Evolutionary conservation across 2,888 invertebrate species (phyloP).

Genomic region (Nebria brevicollis): DNA sequence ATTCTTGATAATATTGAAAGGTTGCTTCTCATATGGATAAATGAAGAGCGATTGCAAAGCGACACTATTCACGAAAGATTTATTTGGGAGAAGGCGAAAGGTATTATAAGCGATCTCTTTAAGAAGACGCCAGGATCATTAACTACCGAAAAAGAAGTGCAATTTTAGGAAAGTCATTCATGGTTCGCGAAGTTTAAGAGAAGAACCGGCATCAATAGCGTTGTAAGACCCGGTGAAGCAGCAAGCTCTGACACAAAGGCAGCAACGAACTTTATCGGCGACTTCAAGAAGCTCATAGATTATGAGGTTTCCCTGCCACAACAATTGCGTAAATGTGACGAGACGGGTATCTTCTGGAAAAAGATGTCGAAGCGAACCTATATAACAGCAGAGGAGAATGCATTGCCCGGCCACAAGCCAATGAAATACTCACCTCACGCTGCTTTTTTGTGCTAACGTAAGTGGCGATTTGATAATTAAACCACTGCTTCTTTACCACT

Average conservation of each 20-base stretch:
- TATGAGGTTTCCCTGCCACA: slow-evolving; percentile 45
- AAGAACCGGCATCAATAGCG: not conserved
- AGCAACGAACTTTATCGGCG: slow-evolving; percentile 41
- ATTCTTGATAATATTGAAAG: slow-evolving; percentile 49
- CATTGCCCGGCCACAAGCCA: slow-evolving; percentile 7
- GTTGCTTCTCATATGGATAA: slow-evolving; percentile 49
- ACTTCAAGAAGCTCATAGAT: slow-evolving; percentile 42
- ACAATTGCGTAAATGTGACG: slow-evolving; percentile 31
- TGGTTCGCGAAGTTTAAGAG: slow-evolving; percentile 2
- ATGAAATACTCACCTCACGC: slow-evolving; percentile 49
- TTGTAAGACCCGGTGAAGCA: not conserved
- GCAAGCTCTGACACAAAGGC: slow-evolving; percentile 4
- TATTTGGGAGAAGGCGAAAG: slow-evolving; percentile 48
- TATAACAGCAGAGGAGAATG: not conserved
- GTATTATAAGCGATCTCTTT: slow-evolving; percentile 45
- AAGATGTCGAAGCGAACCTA: slow-evolving; percentile 9
- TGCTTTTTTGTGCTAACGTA: slow-evolving; percentile 52
- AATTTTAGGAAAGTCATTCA: not conserved
- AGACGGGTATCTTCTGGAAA: not conserved
- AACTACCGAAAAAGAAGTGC: slow-evolving; percentile 7
- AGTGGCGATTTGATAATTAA: slow-evolving; percentile 53
- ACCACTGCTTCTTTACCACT: slow-evolving; percentile 52
- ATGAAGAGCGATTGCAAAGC: slow-evolving; percentile 47
- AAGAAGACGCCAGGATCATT: slow-evolving; percentile 30
- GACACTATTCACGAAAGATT: slow-evolving; percentile 18